Evolutionary conservation across 2,113 vertebrate species (phyloP).

Genomic region (Aplodontia rufa): DNA sequence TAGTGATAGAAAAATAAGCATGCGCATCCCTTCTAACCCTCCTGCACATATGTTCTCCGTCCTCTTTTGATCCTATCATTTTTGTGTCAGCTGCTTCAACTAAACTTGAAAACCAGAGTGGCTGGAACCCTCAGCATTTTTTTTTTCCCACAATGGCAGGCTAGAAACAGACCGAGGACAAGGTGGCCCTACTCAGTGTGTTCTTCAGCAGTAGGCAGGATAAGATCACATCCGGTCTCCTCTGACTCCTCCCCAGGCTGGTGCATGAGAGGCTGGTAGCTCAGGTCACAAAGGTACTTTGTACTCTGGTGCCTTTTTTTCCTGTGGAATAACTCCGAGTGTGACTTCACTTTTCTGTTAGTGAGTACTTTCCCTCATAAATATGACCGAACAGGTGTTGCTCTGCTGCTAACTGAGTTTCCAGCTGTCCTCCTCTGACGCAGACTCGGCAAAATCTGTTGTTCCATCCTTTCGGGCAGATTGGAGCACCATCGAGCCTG

Average conservation of each 20-base stretch:
- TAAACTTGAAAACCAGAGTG: background rate
- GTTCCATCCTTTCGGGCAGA: constrained; percentile 87
- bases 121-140: background rate
- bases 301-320: constrained; percentile 74
- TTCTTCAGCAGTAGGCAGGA: constrained; percentile 56
- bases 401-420: constrained; percentile 88
- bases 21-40: background rate
- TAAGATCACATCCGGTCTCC: constrained; percentile 69
- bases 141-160: background rate
- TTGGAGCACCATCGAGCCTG: constrained; percentile 87
- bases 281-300: constrained; percentile 81
- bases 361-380: constrained; percentile 85
- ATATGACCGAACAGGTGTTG: constrained; percentile 89
- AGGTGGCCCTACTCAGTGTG: constrained; percentile 39
- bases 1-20: background rate
- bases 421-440: constrained; percentile 88
- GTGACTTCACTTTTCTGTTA: constrained; percentile 83
- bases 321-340: constrained; percentile 77
- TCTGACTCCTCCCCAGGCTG: constrained; percentile 64
- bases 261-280: constrained; percentile 69
- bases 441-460: constrained; percentile 88
- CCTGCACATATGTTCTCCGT: background rate
- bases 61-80: background rate
- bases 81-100: background rate
- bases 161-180: constrained; percentile 6